These are phyloP conservation scores for Eudyptes chrysolophus DNA, from an alignment of 2,113 vertebrate genomes.

Conservation along the genomic window DNA sequence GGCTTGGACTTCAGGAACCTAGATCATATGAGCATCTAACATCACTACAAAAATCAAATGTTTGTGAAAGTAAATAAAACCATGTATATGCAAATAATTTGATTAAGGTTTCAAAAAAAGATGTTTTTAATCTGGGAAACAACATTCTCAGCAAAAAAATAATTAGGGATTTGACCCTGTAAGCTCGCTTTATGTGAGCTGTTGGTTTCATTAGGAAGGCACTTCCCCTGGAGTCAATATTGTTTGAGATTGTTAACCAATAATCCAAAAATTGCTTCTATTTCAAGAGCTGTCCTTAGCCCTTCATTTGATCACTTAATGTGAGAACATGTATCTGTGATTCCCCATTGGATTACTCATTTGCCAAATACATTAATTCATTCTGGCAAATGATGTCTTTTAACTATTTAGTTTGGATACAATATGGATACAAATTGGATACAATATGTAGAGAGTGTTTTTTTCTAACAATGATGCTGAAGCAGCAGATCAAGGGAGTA, in stretches of 20 bases:
- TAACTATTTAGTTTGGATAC: background rate
- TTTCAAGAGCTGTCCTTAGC: background rate
- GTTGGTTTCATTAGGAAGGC: background rate
- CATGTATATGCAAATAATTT: background rate
- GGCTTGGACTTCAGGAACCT: background rate
- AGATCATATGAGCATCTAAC: background rate
- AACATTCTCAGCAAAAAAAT: background rate
- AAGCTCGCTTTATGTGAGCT: background rate
- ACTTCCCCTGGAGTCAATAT: background rate
- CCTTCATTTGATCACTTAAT: background rate
- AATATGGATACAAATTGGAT: background rate
- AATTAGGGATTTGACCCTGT: background rate
- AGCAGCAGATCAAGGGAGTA: background rate
- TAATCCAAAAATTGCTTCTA: background rate
- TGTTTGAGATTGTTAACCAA: background rate
- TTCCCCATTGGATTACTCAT: background rate
- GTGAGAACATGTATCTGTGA: background rate
- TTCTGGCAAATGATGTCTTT: background rate
- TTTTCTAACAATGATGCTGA: background rate
- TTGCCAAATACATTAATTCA: background rate
- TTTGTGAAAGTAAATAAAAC: background rate
- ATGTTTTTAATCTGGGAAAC: background rate
- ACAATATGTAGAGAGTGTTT: background rate
- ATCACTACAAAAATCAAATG: background rate
- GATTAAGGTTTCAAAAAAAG: background rate